These are phyloP conservation scores for Diplolepis rosae DNA, from an alignment of 2,888 invertebrate species.

Conservation along the genomic window DNA sequence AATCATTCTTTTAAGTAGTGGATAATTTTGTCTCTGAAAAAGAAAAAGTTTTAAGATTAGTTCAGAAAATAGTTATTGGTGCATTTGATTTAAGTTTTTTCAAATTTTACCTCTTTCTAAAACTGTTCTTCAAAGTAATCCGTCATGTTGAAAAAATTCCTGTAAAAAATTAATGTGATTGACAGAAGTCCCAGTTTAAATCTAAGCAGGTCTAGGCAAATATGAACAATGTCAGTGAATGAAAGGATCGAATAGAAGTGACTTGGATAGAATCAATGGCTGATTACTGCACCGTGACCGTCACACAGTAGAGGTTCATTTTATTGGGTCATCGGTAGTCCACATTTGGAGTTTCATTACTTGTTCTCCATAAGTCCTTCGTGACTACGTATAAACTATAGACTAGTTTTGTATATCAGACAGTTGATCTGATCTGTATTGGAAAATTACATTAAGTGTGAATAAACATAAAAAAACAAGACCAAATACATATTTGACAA, in stretches of 20 bases:
- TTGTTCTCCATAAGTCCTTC: constrained; percentile 23
- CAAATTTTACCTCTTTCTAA: background rate
- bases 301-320: constrained; percentile 49
- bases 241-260: constrained; percentile 39
- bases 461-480: background rate
- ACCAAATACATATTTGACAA: background rate
- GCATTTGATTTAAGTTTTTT: too few relatives aligned
- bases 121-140: background rate
- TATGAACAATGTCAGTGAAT: constrained; percentile 25
- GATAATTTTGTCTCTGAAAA: background rate
- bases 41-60: background rate
- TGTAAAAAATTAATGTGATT: background rate
- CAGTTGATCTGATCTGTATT: constrained; percentile 4
- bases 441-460: background rate
- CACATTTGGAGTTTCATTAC: constrained; percentile 45
- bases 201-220: constrained; percentile 4
- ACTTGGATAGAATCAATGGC: constrained; percentile 35
- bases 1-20: too few relatives aligned
- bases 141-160: background rate
- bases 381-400: background rate
- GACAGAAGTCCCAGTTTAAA: background rate
- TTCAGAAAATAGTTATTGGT: background rate
- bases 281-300: constrained; percentile 55
- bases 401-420: constrained; percentile 14
- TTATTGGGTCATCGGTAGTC: constrained; percentile 55